Evolutionary conservation across 1,140 invertebrate species (phyloP), one percentile per base, ranked within the genome.

Genomic region (Probaryconus sp.): DNA sequence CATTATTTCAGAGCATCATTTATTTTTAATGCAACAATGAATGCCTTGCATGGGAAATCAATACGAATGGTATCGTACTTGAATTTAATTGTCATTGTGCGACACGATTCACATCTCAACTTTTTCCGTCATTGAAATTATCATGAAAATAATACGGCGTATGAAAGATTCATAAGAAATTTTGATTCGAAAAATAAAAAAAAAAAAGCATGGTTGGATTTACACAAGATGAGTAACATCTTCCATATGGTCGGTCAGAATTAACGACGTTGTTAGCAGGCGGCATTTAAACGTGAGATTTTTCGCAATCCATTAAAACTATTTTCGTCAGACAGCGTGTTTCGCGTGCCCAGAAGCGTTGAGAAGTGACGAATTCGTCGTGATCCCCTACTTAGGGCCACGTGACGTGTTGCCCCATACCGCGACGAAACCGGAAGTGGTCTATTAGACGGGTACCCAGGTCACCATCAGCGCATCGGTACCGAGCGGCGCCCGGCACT

Each of bases 401-500:
- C 3, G n/a, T 38, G 30, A 42, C 31, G 40, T 47, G 10, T 14
- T 18, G 21, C 5, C 18, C 43, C 20, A 17, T 65, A 21, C 5
- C 14, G 18, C 40, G 40, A 47, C 61, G 40, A 42, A 37, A 31
- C 26, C 63, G 63, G 63, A 67, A 67, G 50, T 43, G 20, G 33
- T 14, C 11, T 14, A 55, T 67, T 40, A 56, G 63, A 30, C 33
- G 63, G 42, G 17, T 26, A 67, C 51, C 26, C 31, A 56, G 21
- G 31, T 67, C 50, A 67, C 26, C 40, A 24, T 45, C 13, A 40
- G 20, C 42, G 42, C 40, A 55, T 33, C 33, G 51, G 51, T 67
- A 56, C 43, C 51, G 31, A 38, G 31, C 63, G 33, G 63, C 31
- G 50, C 63, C 31, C 51, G 40, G 50, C 24, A 67, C 42, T 55